Evolutionary conservation across 2,888 invertebrate species (phyloP).

Genomic region (Erebia epiphron): DNA sequence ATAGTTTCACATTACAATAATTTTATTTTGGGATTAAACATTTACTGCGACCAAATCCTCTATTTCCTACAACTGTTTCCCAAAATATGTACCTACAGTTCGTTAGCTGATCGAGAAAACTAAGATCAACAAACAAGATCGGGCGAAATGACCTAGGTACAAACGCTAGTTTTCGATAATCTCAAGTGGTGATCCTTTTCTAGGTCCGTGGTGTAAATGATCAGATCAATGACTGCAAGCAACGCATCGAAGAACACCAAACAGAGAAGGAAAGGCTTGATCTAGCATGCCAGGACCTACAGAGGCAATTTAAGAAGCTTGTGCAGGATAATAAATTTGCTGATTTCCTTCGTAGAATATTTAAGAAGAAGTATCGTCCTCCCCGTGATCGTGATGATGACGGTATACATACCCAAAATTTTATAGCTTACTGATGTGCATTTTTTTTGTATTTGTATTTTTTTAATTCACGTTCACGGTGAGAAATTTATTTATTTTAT

Average conservation of each 20-base stretch:
- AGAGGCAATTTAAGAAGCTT: conserved; percentile 81
- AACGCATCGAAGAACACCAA: conserved; percentile 77
- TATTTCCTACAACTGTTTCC: too few relatives aligned
- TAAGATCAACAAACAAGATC: too few relatives aligned
- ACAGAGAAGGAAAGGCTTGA: conserved; percentile 60
- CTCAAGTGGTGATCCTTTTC: background rate
- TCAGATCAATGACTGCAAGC: conserved; percentile 72
- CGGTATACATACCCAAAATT: conserved; percentile 49
- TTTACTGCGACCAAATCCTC: too few relatives aligned
- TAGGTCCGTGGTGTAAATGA: conserved; percentile 80
- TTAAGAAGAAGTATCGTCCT: conserved; percentile 91
- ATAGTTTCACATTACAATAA: too few relatives aligned
- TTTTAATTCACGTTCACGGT: too few relatives aligned
- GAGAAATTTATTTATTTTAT: too few relatives aligned
- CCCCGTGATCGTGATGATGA: conserved; percentile 82
- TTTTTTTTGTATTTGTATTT: background rate
- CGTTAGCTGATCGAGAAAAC: too few relatives aligned
- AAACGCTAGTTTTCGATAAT: too few relatives aligned
- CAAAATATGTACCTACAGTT: too few relatives aligned
- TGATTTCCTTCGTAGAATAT: conserved; percentile 90
- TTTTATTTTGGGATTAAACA: too few relatives aligned
- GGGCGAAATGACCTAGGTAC: too few relatives aligned
- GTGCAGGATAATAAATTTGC: conserved; percentile 89
- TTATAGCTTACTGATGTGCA: background rate
- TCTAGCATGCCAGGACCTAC: conserved; percentile 60